Base-by-base conservation (phyloP, 2,113 vertebrate genomes). In the Oreocharis arfaki region DNA sequence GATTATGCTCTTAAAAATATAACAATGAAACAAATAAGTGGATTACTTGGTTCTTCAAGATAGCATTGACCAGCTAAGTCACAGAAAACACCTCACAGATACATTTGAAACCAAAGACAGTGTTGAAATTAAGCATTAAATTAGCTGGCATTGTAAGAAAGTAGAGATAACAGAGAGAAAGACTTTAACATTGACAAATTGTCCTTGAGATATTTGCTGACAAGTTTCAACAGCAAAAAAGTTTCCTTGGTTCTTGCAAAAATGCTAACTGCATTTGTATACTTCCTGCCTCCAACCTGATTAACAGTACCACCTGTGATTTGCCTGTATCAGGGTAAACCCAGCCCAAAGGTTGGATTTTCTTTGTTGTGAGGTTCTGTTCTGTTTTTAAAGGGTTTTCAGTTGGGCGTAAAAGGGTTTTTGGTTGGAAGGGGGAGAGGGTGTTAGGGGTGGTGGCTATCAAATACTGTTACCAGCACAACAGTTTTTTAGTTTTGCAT, bases 401-500 rank as follows among this genome's bases (percentile, higher is more conserved):
- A 2, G 21, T 22, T 50, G 17, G 7, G 10, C 3, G 0, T 13
- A 27, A 46, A 80, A 65, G 9, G 3, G 5, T 1, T 63, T 86
- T 52, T 6, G 0, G 4, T 44, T 75, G 21, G 17, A 24, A 3
- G 0, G 4, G 1, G 4, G 16, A 46, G 3, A 15, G 10, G 1
- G 1, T 56, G 4, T 20, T 73, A 23, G 4, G 7, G 4, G 4
- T 10, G 3, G 5, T 39, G 22, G 8, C 23, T 32, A 61, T 32
- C 20, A 84, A 86, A 44, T 4, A n/a, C 5, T 9, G 19, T 60
- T 55, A 52, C 3, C 6, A 55, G 18, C 9, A 53, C 8, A 87
- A 33, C 3, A 68, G 6, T 8, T 59, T 47, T 81, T 56, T 44
- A 44, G 3, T 35, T 78, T 89, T 75, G 56, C 11, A 52, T 85